Base-by-base conservation (phyloP, 30 jellyfish, hydroid and myxozoan species). In the Hydra vulgaris region DNA sequence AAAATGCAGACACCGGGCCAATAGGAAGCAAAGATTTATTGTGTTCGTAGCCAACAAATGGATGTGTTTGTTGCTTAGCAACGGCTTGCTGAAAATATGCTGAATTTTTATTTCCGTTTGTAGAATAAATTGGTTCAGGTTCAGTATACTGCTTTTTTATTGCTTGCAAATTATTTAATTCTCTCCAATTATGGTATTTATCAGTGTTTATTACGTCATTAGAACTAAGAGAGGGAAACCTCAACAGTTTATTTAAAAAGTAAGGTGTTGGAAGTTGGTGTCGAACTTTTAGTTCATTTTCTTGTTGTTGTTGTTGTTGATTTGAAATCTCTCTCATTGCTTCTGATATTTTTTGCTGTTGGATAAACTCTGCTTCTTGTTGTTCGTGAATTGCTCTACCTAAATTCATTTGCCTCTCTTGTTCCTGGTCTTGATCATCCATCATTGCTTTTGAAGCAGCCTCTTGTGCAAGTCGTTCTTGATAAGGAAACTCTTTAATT, bases 261-360 rank as follows among this genome's bases (percentile, higher is more conserved):
- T 61, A 71, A n/a, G 94, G 89, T 73, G 70, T 72, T 3, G 94
- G 94, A 25, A 68, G 54, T 54, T 78, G 85, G 27, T 72, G 88
- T 75, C 66, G 26, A 8, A 84, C 84, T 85, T 81, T 79, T 25
- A 56, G 79, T 54, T 53, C 71, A 12, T 90, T 90, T 24, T 83
- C 75, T 68, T 76, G 75, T 73, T 73, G 87, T 77, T 87, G 82
- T 72, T 26, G 74, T 26, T 87, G 88, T 21, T 76, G 95, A 68
- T 87, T 88, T 21, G 66, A 73, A 3, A 81, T 73, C 80, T 89
- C 87, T 21, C 76, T 71, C 71, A 53, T 80, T 66, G 77, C 89
- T 40, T 78, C 89, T 20, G 70, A 87, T 17, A 70, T 26, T 69
- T 84, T 76, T 17, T 80, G 94, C 66, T 82, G 89, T n/a, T 78